Conservation (phyloP, 2,888 invertebrate genomes). For the Caenorhabditis japonica region DNA sequence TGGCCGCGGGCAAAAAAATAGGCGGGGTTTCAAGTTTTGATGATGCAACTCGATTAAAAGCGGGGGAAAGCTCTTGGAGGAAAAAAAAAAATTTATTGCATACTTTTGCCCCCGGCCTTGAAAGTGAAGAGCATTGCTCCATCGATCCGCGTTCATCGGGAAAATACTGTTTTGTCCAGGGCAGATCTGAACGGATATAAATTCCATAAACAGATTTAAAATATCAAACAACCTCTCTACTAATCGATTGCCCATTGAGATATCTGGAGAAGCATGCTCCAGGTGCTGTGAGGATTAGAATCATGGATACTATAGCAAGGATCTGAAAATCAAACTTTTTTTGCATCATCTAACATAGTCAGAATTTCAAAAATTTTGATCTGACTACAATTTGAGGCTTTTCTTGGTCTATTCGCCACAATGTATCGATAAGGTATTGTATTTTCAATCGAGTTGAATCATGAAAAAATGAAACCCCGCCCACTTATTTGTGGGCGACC, state of each 20-base stretch:
- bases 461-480: no score
- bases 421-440: no score
- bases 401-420: no score
- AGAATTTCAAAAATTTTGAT: no score
- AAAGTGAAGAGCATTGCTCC: constrained; percentile 76
- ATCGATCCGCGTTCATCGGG: constrained; percentile 77
- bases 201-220: background rate
- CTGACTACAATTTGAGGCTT: no score
- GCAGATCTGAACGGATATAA: constrained; percentile 62
- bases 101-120: constrained; percentile 76
- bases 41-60: no score
- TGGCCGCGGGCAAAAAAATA: no score
- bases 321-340: constrained; percentile 58
- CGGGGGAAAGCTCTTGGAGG: background rate
- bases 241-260: constrained; percentile 66
- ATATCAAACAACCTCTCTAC: constrained; percentile 41
- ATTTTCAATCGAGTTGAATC: no score
- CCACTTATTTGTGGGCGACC: no score
- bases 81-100: background rate
- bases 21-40: no score
- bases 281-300: constrained; percentile 75
- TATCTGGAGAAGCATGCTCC: constrained; percentile 76
- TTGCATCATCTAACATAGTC: no score
- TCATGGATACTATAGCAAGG: constrained; percentile 71
- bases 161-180: constrained; percentile 76